Percentiles rank a stretch among this genome's conserved stretches.
Evolutionary conservation across 2,113 vertebrate species (phyloP).

Genomic region (Furnarius figulus): DNA sequence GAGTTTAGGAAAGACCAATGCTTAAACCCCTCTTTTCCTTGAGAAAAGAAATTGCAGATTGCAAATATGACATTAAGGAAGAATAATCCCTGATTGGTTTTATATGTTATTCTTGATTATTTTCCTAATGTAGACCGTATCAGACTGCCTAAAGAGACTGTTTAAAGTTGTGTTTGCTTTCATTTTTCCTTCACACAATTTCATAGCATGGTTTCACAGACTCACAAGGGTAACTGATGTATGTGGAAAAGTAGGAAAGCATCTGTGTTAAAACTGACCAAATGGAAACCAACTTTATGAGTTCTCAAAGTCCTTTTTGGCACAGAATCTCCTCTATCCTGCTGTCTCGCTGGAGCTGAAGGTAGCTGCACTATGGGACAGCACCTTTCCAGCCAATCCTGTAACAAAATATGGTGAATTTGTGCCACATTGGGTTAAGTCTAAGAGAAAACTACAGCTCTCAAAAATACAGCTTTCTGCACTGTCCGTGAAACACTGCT

Average conservation of each 20-base stretch:
- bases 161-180: background rate
- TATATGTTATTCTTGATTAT: background rate
- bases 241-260: background rate
- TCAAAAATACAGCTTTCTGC: background rate
- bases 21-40: background rate
- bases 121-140: background rate
- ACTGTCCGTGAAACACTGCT: background rate
- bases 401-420: background rate
- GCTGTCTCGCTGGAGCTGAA: background rate
- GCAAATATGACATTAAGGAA: background rate
- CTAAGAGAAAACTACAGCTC: background rate
- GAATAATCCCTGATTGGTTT: background rate
- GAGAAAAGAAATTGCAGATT: background rate
- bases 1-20: background rate
- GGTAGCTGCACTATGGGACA: background rate
- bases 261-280: background rate
- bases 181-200: background rate
- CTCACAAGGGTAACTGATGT: background rate
- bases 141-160: background rate
- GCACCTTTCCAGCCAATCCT: background rate
- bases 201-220: background rate
- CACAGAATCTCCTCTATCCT: background rate
- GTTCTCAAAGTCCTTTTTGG: background rate
- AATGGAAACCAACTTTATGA: background rate
- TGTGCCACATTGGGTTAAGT: background rate